Conservation (phyloP, 1,140 invertebrate species). For the Rhagoletis zephyria region DNA sequence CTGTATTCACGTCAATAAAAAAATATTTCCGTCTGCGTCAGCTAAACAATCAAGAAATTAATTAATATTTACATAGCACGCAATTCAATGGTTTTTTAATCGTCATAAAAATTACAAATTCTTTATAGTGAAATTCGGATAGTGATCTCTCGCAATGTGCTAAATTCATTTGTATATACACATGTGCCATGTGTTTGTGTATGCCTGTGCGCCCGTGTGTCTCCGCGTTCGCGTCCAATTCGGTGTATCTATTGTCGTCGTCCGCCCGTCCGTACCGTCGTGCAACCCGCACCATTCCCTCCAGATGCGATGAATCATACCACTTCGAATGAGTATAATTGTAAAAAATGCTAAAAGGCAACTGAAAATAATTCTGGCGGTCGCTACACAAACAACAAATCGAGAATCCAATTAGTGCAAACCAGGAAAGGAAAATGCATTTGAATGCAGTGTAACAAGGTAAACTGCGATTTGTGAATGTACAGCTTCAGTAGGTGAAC, state of each 20-base stretch:
- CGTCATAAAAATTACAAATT: slow-evolving; percentile 6
- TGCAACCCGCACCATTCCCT: neutral
- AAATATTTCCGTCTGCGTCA: slow-evolving; percentile 12
- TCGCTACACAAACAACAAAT: slow-evolving; percentile 11
- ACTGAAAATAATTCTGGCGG: neutral
- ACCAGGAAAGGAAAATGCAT: slow-evolving; percentile 32
- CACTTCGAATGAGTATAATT: neutral
- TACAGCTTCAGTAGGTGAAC: neutral
- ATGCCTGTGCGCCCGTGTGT: neutral
- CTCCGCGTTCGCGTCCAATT: neutral
- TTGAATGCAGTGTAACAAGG: neutral
- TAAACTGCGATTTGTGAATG: neutral
- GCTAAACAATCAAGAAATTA: neutral
- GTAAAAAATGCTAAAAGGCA: slow-evolving; percentile 26
- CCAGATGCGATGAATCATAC: slow-evolving; percentile 46
- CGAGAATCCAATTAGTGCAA: slow-evolving; percentile 26
- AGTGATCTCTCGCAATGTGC: neutral
- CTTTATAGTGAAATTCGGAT: slow-evolving; percentile 43
- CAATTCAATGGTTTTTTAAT: neutral
- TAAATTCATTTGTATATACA: neutral
- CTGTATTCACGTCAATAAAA: neutral
- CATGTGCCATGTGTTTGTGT: neutral
- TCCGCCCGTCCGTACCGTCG: neutral
- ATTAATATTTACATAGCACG: slow-evolving; percentile 4
- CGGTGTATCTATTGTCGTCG: slow-evolving; percentile 36